Evolutionary conservation across 2,888 invertebrate species (phyloP).

Genomic region (Lithophane ornitopus): DNA sequence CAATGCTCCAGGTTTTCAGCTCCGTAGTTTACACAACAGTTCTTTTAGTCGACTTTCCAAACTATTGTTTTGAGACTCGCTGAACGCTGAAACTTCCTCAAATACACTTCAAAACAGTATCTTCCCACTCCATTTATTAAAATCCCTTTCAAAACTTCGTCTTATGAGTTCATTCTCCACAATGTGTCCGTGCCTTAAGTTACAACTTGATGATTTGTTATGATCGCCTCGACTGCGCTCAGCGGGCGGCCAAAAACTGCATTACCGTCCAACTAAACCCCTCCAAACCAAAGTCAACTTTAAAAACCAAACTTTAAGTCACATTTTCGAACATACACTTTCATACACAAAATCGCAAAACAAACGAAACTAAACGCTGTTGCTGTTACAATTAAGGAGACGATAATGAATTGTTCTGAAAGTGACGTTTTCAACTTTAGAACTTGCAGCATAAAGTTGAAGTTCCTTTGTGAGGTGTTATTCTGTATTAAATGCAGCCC

Average conservation of each 20-base stretch:
- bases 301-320: slow-evolving; percentile 70
- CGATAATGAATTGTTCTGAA: slow-evolving; percentile 77
- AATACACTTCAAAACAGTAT: not conserved
- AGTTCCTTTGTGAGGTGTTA: slow-evolving; percentile 62
- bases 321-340: slow-evolving; percentile 35
- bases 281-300: slow-evolving; percentile 74
- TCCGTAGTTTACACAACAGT: not conserved
- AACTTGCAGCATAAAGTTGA: slow-evolving; percentile 54
- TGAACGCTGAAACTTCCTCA: not conserved
- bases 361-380: slow-evolving; percentile 86
- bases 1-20: not conserved
- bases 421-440: slow-evolving; percentile 67
- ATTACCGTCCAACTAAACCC: slow-evolving; percentile 72
- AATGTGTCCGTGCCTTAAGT: slow-evolving; percentile 72
- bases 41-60: not conserved
- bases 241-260: slow-evolving; percentile 86
- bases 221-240: slow-evolving; percentile 85
- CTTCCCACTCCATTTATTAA: not conserved
- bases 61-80: not conserved
- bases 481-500: slow-evolving; percentile 79
- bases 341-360: slow-evolving; percentile 81
- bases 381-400: slow-evolving; percentile 86
- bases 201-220: slow-evolving; percentile 87
- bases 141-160: slow-evolving; percentile 42
- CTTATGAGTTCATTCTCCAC: slow-evolving; percentile 41